phyloP scores from a whole-genome alignment of 2,888 invertebrate genomes.

The Eledona agricola region DNA sequence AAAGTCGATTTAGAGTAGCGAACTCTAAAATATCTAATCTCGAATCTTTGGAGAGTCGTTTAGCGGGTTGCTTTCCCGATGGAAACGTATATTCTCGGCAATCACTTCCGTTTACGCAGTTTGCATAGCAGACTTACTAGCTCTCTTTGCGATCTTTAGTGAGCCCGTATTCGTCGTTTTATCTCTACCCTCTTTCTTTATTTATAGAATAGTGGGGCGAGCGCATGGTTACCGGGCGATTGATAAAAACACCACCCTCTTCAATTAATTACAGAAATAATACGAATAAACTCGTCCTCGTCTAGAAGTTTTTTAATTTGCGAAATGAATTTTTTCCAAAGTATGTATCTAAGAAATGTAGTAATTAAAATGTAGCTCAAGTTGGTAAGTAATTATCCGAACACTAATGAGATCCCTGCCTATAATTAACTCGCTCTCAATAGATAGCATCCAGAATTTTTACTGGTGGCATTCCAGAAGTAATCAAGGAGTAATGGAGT shows the following conservation, averaged over 20 bases:
- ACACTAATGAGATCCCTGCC: conserved; percentile 47
- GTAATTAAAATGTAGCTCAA: conserved; percentile 49
- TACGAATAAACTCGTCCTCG: conserved; percentile 11
- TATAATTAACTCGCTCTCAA: conserved; percentile 52
- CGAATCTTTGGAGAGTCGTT: conserved; percentile 60
- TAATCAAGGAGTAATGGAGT: conserved; percentile 55
- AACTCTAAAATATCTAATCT: conserved; percentile 60
- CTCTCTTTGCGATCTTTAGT: conserved; percentile 41
- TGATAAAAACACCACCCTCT: conserved; percentile 51
- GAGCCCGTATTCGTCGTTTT: conserved; percentile 28
- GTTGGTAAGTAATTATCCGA: conserved; percentile 48
- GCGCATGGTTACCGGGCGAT: conserved; percentile 36
- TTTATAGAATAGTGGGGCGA: conserved; percentile 36
- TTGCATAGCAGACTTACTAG: conserved; percentile 45
- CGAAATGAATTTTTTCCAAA: conserved; percentile 41
- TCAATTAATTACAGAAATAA: conserved; percentile 49
- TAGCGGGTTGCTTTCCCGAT: conserved; percentile 51
- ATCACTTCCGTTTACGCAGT: conserved; percentile 56
- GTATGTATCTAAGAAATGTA: conserved; percentile 48
- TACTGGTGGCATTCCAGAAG: conserved; percentile 51
- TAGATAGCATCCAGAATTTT: conserved; percentile 45
- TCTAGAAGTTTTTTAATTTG: conserved; percentile 36
- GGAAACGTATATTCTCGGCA: conserved; percentile 53
- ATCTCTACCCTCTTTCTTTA: conserved; percentile 34
- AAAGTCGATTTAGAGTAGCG: conserved; percentile 59